Base-by-base conservation (phyloP, 2,797 vertebrate genomes). In the Rhabdophis nuchalis region DNA sequence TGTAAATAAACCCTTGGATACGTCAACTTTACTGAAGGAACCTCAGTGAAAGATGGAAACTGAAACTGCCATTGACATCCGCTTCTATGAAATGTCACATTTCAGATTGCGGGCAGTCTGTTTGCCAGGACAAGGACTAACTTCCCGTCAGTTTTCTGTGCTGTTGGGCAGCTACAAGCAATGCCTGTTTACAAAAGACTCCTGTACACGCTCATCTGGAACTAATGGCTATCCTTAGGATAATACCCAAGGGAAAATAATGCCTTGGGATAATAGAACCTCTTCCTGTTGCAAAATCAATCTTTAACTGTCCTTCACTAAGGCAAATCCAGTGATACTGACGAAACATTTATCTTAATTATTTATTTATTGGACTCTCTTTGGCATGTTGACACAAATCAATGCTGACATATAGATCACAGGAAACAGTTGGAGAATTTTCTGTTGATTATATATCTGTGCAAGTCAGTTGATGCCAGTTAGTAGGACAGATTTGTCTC, bases 401-500 rank as follows among this genome's bases (percentile, higher is more conserved):
- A 92, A 36, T 54, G 85, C 56, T 29, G 60, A 89, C 91, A 50
- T 61, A 89, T 46, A 92, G 88, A 87, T 92, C 82, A 72, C 86
- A 85, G 57, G 41, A 87, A 90, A 90, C 88, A 86, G 88, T 57
- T 61, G 41, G 58, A 57, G 89, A 90, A 64, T 68, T 90, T 92
- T 92, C 54, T 32, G 89, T 87, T 90, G 89, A 72, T 72, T 90
- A 64, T 58, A 94, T 92, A 82, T 91, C 82, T 85, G 85, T 68
- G 54, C 56, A 88, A 68, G 92, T 93, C 90, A 90, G 93, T 89
- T 91, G 94, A 95, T 93, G 95, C 92, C 90, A 91, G 92, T 61
- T 94, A 94, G 92, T 92, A 93, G 96, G 93, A 95, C 92, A 94
- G 87, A n/a, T 90, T 88, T 90, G 94, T 91, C 41, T 53, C 72